Evolutionary conservation across 1,140 invertebrate species (phyloP).

Genomic region (Drosophila ogumai): DNA sequence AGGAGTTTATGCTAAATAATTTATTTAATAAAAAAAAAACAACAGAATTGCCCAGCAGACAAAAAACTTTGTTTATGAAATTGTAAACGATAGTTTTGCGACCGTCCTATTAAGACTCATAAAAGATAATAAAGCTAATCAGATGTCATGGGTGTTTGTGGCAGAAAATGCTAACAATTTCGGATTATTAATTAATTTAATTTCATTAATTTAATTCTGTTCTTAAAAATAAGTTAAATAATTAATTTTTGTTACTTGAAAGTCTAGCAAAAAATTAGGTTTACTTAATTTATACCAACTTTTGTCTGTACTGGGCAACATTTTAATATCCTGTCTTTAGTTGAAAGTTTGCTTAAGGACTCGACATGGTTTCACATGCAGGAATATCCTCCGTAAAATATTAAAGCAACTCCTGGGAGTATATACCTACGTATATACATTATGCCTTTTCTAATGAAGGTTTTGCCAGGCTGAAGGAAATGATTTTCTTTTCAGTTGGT

Average conservation of each 20-base stretch:
- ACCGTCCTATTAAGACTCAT: too few relatives aligned
- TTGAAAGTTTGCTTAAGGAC: background rate
- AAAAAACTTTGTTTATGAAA: too few relatives aligned
- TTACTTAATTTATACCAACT: too few relatives aligned
- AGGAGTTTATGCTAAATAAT: conserved; percentile 1
- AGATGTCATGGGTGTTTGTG: too few relatives aligned
- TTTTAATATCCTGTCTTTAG: background rate
- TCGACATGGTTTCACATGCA: background rate
- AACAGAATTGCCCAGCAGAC: background rate
- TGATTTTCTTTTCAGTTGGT: conserved; percentile 20
- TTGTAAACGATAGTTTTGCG: too few relatives aligned
- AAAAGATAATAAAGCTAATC: too few relatives aligned
- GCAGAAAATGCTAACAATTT: too few relatives aligned
- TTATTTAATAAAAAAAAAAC: background rate
- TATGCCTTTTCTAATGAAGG: background rate
- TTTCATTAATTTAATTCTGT: background rate
- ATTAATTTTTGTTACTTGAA: background rate
- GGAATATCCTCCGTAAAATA: background rate
- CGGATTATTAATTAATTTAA: too few relatives aligned
- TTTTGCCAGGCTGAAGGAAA: background rate
- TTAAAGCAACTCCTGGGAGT: background rate
- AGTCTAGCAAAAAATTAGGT: too few relatives aligned
- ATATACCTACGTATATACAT: background rate
- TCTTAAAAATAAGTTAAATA: background rate
- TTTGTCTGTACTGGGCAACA: background rate